Conservation (phyloP, 2,797 vertebrate genomes). For the Leptoclinus maculatus region DNA sequence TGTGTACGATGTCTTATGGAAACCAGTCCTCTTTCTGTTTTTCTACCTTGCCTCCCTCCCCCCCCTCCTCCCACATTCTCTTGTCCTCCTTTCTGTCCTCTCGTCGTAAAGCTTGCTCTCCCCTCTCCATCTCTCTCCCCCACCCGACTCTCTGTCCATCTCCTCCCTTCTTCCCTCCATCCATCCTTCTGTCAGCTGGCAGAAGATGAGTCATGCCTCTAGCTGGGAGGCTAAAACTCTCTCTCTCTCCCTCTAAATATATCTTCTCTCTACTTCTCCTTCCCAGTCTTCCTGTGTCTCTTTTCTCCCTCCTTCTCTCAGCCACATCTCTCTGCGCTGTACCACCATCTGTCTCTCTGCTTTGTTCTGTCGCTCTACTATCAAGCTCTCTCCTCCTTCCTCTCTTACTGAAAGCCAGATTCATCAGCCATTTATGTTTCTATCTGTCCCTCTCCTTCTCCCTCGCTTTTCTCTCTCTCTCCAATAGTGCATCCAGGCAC, state of each 20-base stretch:
- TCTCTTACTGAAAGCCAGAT: conserved; percentile 42
- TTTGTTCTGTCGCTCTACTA: conserved; percentile 53
- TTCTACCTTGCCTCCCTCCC: conserved; percentile 1
- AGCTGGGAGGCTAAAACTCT: conserved; percentile 77
- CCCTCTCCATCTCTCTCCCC: conserved; percentile 28
- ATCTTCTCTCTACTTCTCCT: conserved; percentile 70
- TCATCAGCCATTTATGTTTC: conserved; percentile 40
- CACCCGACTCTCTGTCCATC: conserved; percentile 49
- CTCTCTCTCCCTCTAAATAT: conserved; percentile 67
- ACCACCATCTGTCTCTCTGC: conserved; percentile 69
- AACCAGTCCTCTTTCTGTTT: conserved; percentile 28
- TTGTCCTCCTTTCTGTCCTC: not conserved
- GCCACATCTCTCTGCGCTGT: conserved; percentile 66
- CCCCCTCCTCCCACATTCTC: not conserved
- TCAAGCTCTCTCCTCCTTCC: conserved; percentile 24
- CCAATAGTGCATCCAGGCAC: conserved; percentile 6
- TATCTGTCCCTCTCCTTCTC: conserved; percentile 8
- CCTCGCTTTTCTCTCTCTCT: conserved; percentile 14
- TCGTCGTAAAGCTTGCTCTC: not conserved
- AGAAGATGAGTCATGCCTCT: conserved; percentile 83
- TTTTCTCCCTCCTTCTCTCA: conserved; percentile 65
- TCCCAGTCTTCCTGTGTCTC: conserved; percentile 63
- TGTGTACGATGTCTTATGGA: conserved; percentile 37
- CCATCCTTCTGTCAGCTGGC: conserved; percentile 83
- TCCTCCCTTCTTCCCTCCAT: conserved; percentile 67